Evolutionary conservation across 2,888 invertebrate genomes (phyloP).

Genomic region (Tetropium fuscum): DNA sequence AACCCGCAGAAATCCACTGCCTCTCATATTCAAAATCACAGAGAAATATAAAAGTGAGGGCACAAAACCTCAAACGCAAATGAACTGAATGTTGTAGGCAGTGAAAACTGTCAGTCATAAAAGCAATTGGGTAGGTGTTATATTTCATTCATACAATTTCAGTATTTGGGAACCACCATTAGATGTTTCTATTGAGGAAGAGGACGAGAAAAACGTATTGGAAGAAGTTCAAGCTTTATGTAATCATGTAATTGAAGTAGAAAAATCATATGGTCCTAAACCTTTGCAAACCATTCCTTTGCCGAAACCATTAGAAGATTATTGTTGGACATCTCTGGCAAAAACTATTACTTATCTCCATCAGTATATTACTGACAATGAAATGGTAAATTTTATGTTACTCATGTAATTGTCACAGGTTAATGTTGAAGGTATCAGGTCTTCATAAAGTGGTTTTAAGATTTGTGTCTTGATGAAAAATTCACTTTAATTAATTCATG

Average conservation of each 20-base stretch:
- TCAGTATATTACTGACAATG: conserved; percentile 72
- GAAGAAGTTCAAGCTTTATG: conserved; percentile 72
- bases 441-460: too few species aligned
- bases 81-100: too few species aligned
- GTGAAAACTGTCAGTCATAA: too few species aligned
- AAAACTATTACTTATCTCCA: conserved; percentile 75
- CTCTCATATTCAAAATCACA: too few species aligned
- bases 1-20: too few species aligned
- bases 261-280: conserved; percentile 68
- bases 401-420: neutral
- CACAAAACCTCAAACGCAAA: too few species aligned
- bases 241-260: conserved; percentile 69
- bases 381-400: conserved; percentile 60
- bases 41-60: too few species aligned
- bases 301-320: conserved; percentile 70
- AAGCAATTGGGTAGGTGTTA: too few species aligned
- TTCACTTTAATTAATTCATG: too few species aligned
- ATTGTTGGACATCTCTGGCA: conserved; percentile 77
- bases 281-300: conserved; percentile 70
- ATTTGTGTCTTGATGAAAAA: too few species aligned
- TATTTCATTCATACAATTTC: conserved; percentile 38
- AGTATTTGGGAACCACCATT: conserved; percentile 66
- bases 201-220: conserved; percentile 69
- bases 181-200: conserved; percentile 67
- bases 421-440: too few species aligned